phyloP scores from a whole-genome alignment of 2,797 vertebrate genomes.

The Xenentodon cancila region DNA sequence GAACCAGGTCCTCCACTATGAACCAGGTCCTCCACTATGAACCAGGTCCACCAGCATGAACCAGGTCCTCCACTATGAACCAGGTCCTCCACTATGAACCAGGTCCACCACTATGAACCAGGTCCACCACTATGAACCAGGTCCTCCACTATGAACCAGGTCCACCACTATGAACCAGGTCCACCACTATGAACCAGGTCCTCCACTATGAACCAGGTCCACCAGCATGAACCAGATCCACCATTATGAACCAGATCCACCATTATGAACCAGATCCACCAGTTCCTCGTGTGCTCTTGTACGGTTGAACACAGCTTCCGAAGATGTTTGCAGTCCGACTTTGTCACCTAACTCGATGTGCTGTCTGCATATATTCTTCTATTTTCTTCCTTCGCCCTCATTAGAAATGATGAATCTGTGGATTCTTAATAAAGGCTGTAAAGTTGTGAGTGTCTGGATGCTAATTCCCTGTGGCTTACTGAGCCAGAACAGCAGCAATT shows the following conservation, averaged over 20 bases:
- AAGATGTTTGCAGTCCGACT: background rate
- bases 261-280: conserved; percentile 30
- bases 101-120: conserved; percentile 26
- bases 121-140: too few species aligned
- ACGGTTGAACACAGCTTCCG: too few species aligned
- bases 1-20: conserved; percentile 35
- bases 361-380: background rate
- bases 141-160: conserved; percentile 27
- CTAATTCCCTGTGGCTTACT: conserved; percentile 29
- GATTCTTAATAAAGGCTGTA: conserved; percentile 7
- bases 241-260: conserved; percentile 31
- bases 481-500: conserved; percentile 52
- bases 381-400: background rate
- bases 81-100: conserved; percentile 27
- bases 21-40: too few species aligned
- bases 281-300: conserved; percentile 11
- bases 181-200: too few species aligned
- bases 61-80: conserved; percentile 33
- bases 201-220: conserved; percentile 27
- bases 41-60: conserved; percentile 26
- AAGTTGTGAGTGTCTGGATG: conserved; percentile 28
- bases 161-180: conserved; percentile 28
- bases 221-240: too few species aligned
- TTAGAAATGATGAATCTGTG: background rate
- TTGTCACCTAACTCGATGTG: background rate